A percentile compares a stretch with the other conserved stretches of the same genome.
These are phyloP conservation scores for Phaenicophaeus curvirostris DNA, from an alignment of 2,797 vertebrate species.

Conservation along the genomic window DNA sequence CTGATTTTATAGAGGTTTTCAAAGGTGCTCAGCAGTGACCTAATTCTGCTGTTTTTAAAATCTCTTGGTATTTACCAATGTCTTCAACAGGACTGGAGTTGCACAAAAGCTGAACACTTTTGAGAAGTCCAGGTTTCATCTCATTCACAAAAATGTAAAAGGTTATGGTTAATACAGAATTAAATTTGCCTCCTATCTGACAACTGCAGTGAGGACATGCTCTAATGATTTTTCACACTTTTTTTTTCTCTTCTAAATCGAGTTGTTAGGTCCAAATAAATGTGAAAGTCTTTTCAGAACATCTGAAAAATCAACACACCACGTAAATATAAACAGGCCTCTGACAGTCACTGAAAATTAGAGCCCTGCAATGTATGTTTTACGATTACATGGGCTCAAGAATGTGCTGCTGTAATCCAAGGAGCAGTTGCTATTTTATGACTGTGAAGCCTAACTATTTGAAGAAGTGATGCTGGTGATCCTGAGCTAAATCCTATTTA, in stretches of 20 bases:
- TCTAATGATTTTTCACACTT: background rate
- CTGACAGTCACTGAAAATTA: constrained; percentile 16
- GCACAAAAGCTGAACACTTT: background rate
- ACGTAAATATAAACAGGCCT: constrained; percentile 3
- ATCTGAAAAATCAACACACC: constrained; percentile 17
- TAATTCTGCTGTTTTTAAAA: constrained; percentile 19
- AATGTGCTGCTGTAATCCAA: background rate
- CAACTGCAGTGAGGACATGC: background rate
- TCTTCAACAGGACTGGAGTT: background rate
- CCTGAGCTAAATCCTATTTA: constrained; percentile 27
- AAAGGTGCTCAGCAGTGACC: background rate
- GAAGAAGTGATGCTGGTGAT: constrained; percentile 26
- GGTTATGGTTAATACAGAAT: background rate
- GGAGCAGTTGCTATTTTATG: constrained; percentile 37
- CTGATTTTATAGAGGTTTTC: background rate
- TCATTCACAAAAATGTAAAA: background rate
- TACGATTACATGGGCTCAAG: constrained; percentile 34
- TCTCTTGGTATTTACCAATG: background rate
- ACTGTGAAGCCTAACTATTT: constrained; percentile 35
- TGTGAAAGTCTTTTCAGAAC: constrained; percentile 19
- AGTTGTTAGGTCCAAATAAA: constrained; percentile 13
- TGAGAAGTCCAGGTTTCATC: background rate
- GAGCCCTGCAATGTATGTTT: constrained; percentile 6
- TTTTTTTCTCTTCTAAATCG: background rate
- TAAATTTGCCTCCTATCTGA: background rate